A percentile compares a stretch with the other conserved stretches of the same genome.
Conservation (phyloP, 1,140 invertebrate genomes). For the Thalassaphorura encarpata region DNA sequence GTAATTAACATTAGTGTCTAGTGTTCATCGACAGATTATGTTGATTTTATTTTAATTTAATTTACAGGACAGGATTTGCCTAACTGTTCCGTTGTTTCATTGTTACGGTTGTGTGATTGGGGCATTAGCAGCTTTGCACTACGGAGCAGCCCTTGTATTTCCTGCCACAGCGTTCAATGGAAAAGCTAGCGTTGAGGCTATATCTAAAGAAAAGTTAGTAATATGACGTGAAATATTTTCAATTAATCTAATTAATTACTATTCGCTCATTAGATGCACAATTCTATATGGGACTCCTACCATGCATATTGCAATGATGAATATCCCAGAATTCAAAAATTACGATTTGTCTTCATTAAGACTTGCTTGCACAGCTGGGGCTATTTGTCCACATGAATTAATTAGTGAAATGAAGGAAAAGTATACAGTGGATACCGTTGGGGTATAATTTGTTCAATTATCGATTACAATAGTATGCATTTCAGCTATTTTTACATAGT, state of each 20-base stretch:
- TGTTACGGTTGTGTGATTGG: conserved; percentile 72
- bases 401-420: conserved; percentile 24
- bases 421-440: conserved; percentile 37
- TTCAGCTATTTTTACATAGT: not conserved
- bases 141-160: conserved; percentile 59
- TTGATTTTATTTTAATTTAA: not conserved
- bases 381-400: conserved; percentile 25
- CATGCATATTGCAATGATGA: conserved; percentile 83
- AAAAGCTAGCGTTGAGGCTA: conserved; percentile 51
- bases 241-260: no score
- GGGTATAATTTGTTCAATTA: conserved; percentile 37
- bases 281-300: conserved; percentile 85
- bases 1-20: not conserved
- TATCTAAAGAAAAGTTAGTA: conserved; percentile 60
- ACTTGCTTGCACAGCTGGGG: conserved; percentile 19
- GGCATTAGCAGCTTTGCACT: conserved; percentile 41
- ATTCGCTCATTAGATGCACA: conserved; percentile 50
- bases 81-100: conserved; percentile 86
- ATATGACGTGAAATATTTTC: no score
- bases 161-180: conserved; percentile 59
- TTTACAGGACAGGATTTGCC: conserved; percentile 45
- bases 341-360: conserved; percentile 39
- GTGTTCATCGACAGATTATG: not conserved
- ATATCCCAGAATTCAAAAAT: conserved; percentile 37
- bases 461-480: not conserved